Conservation (phyloP, 1,140 invertebrate genomes). For the Teleogryllus occipitalis region DNA sequence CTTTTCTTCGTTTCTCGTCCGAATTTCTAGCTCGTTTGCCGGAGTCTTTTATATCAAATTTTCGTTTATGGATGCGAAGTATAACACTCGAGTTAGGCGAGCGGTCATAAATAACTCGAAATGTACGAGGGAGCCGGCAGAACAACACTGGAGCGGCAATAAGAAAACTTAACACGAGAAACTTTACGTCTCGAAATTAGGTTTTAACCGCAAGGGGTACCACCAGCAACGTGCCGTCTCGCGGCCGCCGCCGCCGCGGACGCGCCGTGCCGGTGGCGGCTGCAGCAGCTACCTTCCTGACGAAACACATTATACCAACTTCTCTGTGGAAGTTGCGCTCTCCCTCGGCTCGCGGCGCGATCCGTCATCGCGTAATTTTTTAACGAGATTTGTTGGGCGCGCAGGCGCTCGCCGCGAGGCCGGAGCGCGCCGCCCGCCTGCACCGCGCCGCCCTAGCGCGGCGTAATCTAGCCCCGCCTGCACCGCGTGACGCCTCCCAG, state of each 20-base stretch:
- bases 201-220: constrained; percentile 3
- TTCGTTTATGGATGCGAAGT: background rate
- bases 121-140: background rate
- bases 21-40: background rate
- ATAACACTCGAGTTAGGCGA: background rate
- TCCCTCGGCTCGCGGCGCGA: background rate
- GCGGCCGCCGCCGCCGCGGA: too few species aligned
- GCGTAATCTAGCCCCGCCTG: too few species aligned
- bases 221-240: too few species aligned
- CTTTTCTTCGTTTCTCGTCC: background rate
- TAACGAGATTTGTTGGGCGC: background rate
- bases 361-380: background rate
- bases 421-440: too few species aligned
- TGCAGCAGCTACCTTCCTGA: background rate
- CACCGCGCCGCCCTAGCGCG: too few species aligned
- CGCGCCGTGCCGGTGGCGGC: too few species aligned
- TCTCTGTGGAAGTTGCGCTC: background rate
- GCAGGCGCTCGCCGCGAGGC: background rate
- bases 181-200: constrained; percentile 4
- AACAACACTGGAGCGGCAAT: background rate
- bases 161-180: background rate
- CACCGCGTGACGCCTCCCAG: too few species aligned
- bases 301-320: constrained; percentile 1
- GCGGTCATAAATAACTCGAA: background rate
- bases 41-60: background rate